phyloP scores from a whole-genome alignment of 2,888 invertebrate genomes.

The Biston betularia region DNA sequence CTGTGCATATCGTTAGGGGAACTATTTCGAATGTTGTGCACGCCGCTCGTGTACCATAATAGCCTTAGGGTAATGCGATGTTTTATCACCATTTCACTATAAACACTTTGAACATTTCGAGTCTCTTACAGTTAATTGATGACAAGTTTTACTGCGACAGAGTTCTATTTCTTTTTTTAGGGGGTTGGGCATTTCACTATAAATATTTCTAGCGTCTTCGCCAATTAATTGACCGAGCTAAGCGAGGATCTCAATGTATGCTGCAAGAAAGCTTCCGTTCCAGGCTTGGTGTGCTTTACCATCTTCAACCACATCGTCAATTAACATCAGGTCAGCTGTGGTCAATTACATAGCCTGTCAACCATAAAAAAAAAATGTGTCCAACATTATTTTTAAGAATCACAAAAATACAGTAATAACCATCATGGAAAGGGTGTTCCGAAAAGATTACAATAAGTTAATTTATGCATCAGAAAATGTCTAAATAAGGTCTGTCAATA shows the following conservation, averaged over 20 bases:
- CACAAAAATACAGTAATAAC: no score
- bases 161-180: background rate
- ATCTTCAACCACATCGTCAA: no score
- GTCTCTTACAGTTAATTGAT: background rate
- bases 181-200: background rate
- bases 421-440: no score
- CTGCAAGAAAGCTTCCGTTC: background rate
- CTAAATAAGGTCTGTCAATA: no score
- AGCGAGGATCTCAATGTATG: background rate
- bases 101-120: background rate
- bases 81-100: conserved; percentile 8
- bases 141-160: background rate
- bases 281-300: no score
- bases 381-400: no score
- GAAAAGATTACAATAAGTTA: no score
- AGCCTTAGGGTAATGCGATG: conserved; percentile 62
- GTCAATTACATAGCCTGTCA: no score
- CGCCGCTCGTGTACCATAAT: conserved; percentile 68
- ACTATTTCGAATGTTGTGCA: conserved; percentile 68
- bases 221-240: background rate
- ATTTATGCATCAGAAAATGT: no score
- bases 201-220: background rate
- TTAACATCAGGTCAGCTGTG: no score
- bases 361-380: no score
- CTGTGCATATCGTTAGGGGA: conserved; percentile 71